A percentile compares a stretch with the other conserved stretches of the same genome.
These are phyloP conservation scores for Stomatorhinus walkeri DNA, from an alignment of 2,797 vertebrate species.

Conservation along the genomic window DNA sequence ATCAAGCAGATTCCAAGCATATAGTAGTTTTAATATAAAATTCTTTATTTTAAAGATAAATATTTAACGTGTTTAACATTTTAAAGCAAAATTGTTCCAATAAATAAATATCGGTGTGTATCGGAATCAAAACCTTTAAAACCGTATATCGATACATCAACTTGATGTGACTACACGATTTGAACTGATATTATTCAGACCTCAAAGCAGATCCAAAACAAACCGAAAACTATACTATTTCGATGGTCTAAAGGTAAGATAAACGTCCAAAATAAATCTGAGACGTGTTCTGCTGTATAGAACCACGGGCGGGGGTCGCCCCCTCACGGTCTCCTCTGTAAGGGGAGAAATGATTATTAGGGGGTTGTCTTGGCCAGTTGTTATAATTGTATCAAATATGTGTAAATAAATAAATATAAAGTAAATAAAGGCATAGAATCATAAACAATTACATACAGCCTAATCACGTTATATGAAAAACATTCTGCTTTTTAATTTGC, in stretches of 20 bases:
- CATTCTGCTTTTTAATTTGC: background rate
- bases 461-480: background rate
- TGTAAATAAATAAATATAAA: background rate
- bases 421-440: background rate
- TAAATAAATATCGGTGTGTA: background rate
- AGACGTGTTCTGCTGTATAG: background rate
- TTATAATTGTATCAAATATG: background rate
- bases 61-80: background rate
- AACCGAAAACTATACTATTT: background rate
- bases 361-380: background rate
- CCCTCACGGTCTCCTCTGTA: background rate
- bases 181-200: background rate
- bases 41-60: background rate
- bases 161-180: background rate
- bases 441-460: background rate
- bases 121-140: background rate
- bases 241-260: background rate
- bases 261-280: background rate
- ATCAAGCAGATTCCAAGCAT: background rate
- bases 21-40: background rate
- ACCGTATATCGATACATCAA: background rate
- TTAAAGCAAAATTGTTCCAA: background rate
- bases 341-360: background rate
- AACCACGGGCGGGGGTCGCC: background rate
- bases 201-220: background rate